Evolutionary conservation across 2,113 vertebrate species (phyloP), one percentile per base, ranked within the genome.

Genomic region (Dipodomys ordii): DNA sequence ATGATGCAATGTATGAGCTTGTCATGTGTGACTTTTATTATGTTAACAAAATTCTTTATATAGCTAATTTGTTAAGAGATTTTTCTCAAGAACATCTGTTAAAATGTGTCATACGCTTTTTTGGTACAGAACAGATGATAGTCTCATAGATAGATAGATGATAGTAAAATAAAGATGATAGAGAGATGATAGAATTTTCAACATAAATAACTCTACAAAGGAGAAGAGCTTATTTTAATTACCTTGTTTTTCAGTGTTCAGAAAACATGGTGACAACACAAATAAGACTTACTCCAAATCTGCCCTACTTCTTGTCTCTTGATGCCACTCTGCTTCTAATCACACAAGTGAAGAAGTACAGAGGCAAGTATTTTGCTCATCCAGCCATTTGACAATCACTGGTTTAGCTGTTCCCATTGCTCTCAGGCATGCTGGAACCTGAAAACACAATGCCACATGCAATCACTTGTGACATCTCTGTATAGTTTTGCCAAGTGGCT

Each of bases 201-300:
- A 79, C 27, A 64, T 87, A 77, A 62, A 77, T 60, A 85, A 83
- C 23, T 18, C 28, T 73, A 39, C 53, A 60, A 64, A 82, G 20
- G 25, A 30, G 84, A 84, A 73, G 88, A 81, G 35, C 27, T 72
- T 69, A 85, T 91, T 91, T 95, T 71, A 83, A 72, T 73, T n/a
- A 83, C 3, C 1, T 62, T 2, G 11, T 76, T 60, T n/a, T 73
- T n/a, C 35, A 74, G 5, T 84, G 7, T 73, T 83, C 64, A 85
- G 20, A 73, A 93, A 81, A 89, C 73, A 46, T 23, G n/a, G 23
- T 46, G 35, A 65, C 15, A 72, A 15, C 32, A 67, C 11, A 39
- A 80, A 89, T 71, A 16, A 28, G 25, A 69, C 46, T 65, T 35
- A 77, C n/a, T 20, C 5, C 11, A 46, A 53, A 7, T 28, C 23